These are phyloP conservation scores for Himalopsyche kuldschensis DNA, from an alignment of 2,888 invertebrate species.

Conservation along the genomic window DNA sequence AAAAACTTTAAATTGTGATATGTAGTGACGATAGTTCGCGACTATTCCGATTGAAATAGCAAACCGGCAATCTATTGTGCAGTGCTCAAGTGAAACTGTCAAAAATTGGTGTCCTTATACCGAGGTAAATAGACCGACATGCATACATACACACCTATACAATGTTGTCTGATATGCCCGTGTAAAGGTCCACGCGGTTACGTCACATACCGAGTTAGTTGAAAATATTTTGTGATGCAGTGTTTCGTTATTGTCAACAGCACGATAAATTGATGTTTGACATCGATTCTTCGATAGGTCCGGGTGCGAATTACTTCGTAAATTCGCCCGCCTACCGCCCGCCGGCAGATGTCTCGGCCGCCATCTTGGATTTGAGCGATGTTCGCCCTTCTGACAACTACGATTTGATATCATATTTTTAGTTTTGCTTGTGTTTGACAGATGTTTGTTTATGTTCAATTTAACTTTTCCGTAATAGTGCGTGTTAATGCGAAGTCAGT, in stretches of 20 bases:
- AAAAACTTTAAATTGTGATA: slow-evolving; percentile 10
- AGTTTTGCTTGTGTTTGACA: neutral
- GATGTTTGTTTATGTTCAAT: neutral
- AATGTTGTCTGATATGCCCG: slow-evolving; percentile 20
- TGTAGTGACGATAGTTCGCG: neutral
- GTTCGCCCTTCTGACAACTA: slow-evolving; percentile 11
- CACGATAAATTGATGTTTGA: neutral
- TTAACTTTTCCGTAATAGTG: neutral
- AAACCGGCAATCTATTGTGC: neutral
- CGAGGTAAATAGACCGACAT: slow-evolving; percentile 30
- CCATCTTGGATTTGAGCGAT: slow-evolving; percentile 22
- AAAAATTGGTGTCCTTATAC: slow-evolving; percentile 19
- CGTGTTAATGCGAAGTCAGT: neutral
- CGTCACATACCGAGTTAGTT: slow-evolving; percentile 32
- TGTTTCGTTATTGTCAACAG: neutral
- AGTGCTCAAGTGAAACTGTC: slow-evolving; percentile 25
- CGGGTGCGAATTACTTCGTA: neutral
- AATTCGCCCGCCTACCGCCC: slow-evolving; percentile 12
- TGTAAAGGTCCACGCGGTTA: slow-evolving; percentile 35
- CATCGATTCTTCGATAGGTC: neutral
- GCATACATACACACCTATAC: slow-evolving; percentile 16
- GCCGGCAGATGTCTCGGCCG: slow-evolving; percentile 35
- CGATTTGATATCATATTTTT: neutral
- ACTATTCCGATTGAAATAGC: neutral
- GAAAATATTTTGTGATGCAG: neutral